Evolutionary conservation across 2,797 vertebrate species (phyloP).

Genomic region (Macropus fuliginosus): DNA sequence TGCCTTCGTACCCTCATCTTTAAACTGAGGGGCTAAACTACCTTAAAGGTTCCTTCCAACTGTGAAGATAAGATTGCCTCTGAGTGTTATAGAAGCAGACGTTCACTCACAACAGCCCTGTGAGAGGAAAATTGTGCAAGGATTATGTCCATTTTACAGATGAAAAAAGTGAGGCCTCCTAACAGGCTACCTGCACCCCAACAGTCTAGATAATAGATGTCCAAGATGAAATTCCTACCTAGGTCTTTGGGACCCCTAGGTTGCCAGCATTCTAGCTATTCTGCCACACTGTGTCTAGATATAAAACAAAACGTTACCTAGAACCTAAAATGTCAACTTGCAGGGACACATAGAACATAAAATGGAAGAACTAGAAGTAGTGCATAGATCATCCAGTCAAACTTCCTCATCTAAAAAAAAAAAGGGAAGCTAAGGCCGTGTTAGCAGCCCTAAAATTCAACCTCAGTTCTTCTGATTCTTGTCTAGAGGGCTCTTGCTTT

Average conservation of each 20-base stretch:
- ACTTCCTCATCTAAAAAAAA: background rate
- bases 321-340: background rate
- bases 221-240: background rate
- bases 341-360: background rate
- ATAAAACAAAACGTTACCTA: background rate
- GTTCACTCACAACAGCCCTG: background rate
- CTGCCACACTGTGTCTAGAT: background rate
- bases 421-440: background rate
- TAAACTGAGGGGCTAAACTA: background rate
- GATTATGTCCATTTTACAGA: background rate
- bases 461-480: background rate
- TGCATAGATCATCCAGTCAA: background rate
- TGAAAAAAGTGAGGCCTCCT: background rate
- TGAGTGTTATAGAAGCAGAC: background rate
- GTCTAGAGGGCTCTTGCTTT: background rate
- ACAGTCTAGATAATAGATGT: background rate
- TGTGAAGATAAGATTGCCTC: background rate
- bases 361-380: background rate
- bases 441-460: background rate
- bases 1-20: background rate
- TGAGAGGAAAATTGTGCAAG: background rate
- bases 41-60: too few relatives aligned
- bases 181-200: background rate
- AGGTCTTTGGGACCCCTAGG: background rate
- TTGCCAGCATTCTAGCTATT: background rate